Conservation (phyloP, 2,113 vertebrate species). For the Neotoma lepida region DNA sequence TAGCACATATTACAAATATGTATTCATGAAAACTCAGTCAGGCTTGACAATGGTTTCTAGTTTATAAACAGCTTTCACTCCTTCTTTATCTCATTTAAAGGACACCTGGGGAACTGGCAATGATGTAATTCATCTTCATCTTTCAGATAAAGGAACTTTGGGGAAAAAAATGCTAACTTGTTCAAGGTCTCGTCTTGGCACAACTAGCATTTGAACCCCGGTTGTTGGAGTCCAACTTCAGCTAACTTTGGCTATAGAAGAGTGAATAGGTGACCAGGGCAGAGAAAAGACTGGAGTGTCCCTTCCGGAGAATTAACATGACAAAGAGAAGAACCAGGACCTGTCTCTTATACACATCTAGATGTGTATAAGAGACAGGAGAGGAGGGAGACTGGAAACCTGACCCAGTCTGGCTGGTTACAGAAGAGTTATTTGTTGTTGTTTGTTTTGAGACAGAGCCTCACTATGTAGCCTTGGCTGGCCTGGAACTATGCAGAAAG, state of each 20-base stretch:
- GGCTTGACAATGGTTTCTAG: constrained; percentile 12
- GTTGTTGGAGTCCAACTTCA: constrained; percentile 19
- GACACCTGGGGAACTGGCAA: neutral
- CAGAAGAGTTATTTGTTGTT: neutral
- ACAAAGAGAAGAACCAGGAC: neutral
- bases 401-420: neutral
- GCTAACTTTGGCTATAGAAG: neutral
- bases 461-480: neutral
- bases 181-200: neutral
- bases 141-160: constrained; percentile 18
- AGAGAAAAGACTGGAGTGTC: neutral
- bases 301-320: neutral
- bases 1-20: neutral
- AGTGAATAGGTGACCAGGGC: neutral
- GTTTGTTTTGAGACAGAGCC: neutral
- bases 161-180: constrained; percentile 9
- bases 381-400: neutral
- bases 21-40: constrained; percentile 9
- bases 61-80: neutral
- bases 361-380: too few species aligned
- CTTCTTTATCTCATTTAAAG: neutral
- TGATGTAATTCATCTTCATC: neutral
- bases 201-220: neutral
- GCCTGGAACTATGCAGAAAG: neutral
- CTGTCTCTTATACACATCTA: too few species aligned